A percentile compares a stretch with the other conserved stretches of the same genome.
These are phyloP conservation scores for Irena cyanogastra DNA, from an alignment of 2,113 vertebrate species.

Conservation along the genomic window DNA sequence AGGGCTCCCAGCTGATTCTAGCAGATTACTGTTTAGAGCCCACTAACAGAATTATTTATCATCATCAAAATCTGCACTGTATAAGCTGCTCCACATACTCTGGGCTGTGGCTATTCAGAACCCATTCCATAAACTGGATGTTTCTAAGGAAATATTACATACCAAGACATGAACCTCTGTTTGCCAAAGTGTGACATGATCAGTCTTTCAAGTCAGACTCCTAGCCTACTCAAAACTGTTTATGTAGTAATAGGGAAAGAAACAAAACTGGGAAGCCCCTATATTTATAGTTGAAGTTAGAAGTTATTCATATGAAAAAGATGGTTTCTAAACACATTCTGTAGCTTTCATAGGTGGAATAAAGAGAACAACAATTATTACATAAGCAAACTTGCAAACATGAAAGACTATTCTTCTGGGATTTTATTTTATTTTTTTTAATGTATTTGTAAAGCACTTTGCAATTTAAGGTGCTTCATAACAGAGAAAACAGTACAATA, in stretches of 20 bases:
- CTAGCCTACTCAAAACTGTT: slow-evolving; percentile 29
- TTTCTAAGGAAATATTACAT: not conserved
- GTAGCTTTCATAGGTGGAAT: slow-evolving; percentile 21
- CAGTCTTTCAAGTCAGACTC: slow-evolving; percentile 15
- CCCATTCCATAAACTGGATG: not conserved
- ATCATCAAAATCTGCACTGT: not conserved
- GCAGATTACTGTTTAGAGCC: slow-evolving; percentile 2
- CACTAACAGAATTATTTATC: not conserved
- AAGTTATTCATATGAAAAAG: slow-evolving; percentile 8
- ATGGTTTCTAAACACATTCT: slow-evolving; percentile 41
- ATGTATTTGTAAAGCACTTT: slow-evolving; percentile 56
- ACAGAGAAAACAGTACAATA: slow-evolving; percentile 60
- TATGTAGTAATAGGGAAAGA: not conserved
- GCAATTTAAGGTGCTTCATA: slow-evolving; percentile 60
- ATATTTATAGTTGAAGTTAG: not conserved
- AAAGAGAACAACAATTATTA: slow-evolving; percentile 54
- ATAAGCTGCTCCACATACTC: not conserved
- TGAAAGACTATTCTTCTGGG: slow-evolving; percentile 61
- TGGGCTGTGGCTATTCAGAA: not conserved
- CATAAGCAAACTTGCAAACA: slow-evolving; percentile 58
- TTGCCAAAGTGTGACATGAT: not conserved
- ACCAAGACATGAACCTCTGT: not conserved
- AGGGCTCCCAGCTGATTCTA: not conserved
- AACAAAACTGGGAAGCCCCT: slow-evolving; percentile 21
- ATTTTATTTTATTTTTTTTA: slow-evolving; percentile 67